Percentiles rank a stretch among this genome's conserved stretches.
phyloP scores from a whole-genome alignment of 2,888 invertebrate species.

The Melanotus villosus region DNA sequence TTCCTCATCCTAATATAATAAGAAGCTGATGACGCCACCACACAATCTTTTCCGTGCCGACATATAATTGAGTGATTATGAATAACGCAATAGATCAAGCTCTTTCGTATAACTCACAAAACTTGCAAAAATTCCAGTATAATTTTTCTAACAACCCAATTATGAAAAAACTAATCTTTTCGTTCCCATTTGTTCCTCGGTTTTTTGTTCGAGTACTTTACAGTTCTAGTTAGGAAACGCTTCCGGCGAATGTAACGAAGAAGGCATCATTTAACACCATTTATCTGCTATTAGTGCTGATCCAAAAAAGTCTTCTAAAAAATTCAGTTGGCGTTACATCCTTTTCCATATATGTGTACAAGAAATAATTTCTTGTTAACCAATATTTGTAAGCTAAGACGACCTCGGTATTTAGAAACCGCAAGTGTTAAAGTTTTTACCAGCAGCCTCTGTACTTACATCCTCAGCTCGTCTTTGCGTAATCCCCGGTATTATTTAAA shows the following conservation, averaged over 20 bases:
- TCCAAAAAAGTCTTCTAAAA: not conserved
- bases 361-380: too few species aligned
- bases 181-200: not conserved
- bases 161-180: not conserved
- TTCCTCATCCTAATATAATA: not conserved
- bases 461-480: too few species aligned
- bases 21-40: not conserved
- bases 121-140: not conserved
- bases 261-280: conserved; percentile 1
- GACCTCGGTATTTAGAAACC: conserved; percentile 32
- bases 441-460: conserved; percentile 2
- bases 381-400: too few species aligned
- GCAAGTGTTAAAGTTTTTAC: conserved; percentile 3
- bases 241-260: conserved; percentile 8
- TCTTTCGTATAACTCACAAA: not conserved
- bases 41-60: not conserved
- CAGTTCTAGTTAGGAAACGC: not conserved
- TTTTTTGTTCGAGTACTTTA: not conserved
- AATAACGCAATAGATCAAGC: not conserved
- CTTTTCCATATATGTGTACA: too few species aligned
- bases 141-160: not conserved
- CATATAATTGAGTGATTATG: not conserved
- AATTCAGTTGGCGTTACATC: not conserved
- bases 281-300: not conserved
- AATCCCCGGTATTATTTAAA: conserved; percentile 10